Evolutionary conservation across 30 jellyfish, hydroid and myxozoan genomes (phyloP).

Genomic region (Rhopilema esculentum): DNA sequence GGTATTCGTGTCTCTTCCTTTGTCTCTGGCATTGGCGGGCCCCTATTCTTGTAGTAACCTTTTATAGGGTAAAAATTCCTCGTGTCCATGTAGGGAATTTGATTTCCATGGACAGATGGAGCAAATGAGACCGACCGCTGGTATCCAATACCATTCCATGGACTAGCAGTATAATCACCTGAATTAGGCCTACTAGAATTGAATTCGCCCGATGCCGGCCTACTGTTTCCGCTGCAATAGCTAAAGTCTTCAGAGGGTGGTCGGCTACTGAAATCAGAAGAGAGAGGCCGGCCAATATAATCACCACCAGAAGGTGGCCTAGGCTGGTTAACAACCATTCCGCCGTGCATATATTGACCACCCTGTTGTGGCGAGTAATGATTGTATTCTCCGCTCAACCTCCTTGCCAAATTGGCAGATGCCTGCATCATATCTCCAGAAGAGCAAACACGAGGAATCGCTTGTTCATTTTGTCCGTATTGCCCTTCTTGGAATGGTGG

Average conservation of each 20-base stretch:
- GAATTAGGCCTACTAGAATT: conserved; percentile 90
- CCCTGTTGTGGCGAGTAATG: conserved; percentile 65
- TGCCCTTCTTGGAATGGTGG: conserved; percentile 94
- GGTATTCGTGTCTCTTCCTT: conserved; percentile 87
- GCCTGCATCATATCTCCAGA: conserved; percentile 75
- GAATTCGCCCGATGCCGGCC: conserved; percentile 97
- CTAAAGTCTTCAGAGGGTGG: conserved; percentile 97
- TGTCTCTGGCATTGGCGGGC: conserved; percentile 90
- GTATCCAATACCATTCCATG: conserved; percentile 74
- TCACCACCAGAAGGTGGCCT: conserved; percentile 90
- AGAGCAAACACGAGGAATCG: conserved; percentile 64
- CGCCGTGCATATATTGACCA: conserved; percentile 61
- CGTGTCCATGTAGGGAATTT: conserved; percentile 79
- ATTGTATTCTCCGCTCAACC: conserved; percentile 82
- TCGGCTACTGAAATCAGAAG: conserved; percentile 95
- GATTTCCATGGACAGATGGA: conserved; percentile 69
- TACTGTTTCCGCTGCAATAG: conserved; percentile 84
- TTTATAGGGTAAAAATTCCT: conserved; percentile 91
- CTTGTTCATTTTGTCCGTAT: conserved; percentile 46
- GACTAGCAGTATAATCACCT: conserved; percentile 84
- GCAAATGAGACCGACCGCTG: conserved; percentile 76
- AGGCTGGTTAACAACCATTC: conserved; percentile 57
- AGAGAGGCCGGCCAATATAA: conserved; percentile 89
- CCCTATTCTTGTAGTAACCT: conserved; percentile 76
- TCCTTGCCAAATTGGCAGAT: conserved; percentile 56